A percentile compares a stretch with the other conserved stretches of the same genome.
Conservation (phyloP, 2,888 invertebrate genomes). For the Cabera pusaria region DNA sequence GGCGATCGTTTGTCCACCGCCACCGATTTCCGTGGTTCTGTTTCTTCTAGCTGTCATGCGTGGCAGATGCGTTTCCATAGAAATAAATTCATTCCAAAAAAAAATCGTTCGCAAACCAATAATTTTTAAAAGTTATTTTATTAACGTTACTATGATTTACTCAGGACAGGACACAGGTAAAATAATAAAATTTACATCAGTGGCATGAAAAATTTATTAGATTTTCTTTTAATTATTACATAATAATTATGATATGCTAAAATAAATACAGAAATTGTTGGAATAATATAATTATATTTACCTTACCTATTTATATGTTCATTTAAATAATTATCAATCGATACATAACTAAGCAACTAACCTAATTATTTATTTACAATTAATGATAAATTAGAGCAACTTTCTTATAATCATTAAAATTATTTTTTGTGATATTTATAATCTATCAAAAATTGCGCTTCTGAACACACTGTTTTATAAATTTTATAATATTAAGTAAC, state of each 20-base stretch:
- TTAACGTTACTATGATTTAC: too few species aligned
- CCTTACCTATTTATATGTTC: conserved; percentile 54
- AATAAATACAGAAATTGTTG: conserved; percentile 81
- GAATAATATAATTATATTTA: conserved; percentile 66
- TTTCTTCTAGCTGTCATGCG: too few species aligned
- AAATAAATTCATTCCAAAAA: too few species aligned
- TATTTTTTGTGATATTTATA: conserved; percentile 34
- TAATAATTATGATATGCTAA: conserved; percentile 75
- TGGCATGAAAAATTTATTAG: conserved; percentile 81
- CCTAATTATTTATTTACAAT: conserved; percentile 75
- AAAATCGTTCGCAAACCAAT: too few species aligned
- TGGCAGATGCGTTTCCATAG: too few species aligned
- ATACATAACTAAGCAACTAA: conserved; percentile 65
- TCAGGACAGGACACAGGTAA: too few species aligned
- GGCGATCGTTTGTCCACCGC: too few species aligned
- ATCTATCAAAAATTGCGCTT: conserved; percentile 10
- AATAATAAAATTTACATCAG: conserved; percentile 57
- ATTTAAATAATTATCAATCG: conserved; percentile 70
- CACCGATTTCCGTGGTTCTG: too few species aligned
- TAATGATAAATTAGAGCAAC: conserved; percentile 61
- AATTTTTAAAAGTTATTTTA: too few species aligned
- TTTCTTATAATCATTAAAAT: conserved; percentile 27
- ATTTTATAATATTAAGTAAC: too few species aligned
- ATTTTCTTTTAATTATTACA: conserved; percentile 79
- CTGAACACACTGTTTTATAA: conserved; percentile 24